phyloP scores from a whole-genome alignment of 2,113 vertebrate genomes.

The Caretta caretta region DNA sequence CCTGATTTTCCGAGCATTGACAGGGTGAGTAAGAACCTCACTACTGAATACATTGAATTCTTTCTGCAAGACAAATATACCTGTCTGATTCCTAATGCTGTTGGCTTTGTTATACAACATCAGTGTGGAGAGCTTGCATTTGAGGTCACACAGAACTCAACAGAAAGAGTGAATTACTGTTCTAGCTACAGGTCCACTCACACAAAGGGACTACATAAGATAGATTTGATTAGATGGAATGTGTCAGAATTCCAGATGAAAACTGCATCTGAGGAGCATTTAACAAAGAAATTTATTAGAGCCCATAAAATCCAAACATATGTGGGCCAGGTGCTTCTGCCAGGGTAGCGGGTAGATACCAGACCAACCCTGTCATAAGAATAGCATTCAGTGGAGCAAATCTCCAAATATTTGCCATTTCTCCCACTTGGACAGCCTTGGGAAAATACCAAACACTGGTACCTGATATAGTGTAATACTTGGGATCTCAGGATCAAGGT shows the following conservation, averaged over 20 bases:
- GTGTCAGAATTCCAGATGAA: background rate
- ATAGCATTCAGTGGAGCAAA: constrained; percentile 26
- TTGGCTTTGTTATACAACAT: background rate
- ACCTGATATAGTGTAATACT: constrained; percentile 9
- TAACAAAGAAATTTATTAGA: background rate
- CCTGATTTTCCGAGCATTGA: background rate
- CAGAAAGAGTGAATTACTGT: background rate
- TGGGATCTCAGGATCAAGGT: constrained; percentile 48
- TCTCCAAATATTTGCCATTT: constrained; percentile 29
- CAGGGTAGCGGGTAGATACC: constrained; percentile 11
- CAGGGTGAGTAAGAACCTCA: background rate
- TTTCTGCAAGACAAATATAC: background rate
- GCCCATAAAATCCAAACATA: background rate
- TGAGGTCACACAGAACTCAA: background rate
- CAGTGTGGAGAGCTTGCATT: background rate
- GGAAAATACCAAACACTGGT: constrained; percentile 54
- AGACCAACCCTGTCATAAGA: constrained; percentile 24
- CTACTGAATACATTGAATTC: background rate
- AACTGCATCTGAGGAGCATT: background rate
- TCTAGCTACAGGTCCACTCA: background rate
- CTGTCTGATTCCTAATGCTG: background rate
- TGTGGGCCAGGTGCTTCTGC: constrained; percentile 36
- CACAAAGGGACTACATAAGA: background rate
- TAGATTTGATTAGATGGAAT: background rate
- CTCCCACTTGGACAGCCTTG: constrained; percentile 39